These are phyloP conservation scores for Eurystomus gularis DNA, from an alignment of 2,113 vertebrate genomes.

Conservation along the genomic window DNA sequence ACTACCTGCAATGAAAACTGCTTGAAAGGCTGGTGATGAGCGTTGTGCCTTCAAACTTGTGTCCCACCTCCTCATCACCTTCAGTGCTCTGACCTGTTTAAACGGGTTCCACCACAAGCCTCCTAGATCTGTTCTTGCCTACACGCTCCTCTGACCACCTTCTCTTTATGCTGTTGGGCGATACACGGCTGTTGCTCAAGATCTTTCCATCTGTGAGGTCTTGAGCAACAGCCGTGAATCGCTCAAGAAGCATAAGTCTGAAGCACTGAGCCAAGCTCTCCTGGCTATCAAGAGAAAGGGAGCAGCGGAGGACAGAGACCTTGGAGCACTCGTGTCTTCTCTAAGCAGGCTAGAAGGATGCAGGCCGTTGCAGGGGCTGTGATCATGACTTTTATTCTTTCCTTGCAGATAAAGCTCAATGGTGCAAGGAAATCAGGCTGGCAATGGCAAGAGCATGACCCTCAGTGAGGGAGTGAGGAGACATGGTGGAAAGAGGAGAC, in stretches of 20 bases:
- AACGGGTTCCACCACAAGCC: neutral
- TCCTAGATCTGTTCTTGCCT: neutral
- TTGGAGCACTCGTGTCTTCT: neutral
- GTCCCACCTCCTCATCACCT: rapidly evolving
- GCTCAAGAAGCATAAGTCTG: neutral
- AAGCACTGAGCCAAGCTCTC: neutral
- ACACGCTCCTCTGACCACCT: neutral
- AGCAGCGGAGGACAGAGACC: neutral
- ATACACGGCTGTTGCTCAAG: neutral
- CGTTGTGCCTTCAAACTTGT: rapidly evolving
- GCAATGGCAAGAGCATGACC: rapidly evolving
- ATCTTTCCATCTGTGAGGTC: neutral
- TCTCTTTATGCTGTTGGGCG: neutral
- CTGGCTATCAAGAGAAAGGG: neutral
- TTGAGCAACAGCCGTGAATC: neutral
- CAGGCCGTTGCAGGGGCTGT: neutral
- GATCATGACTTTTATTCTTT: neutral
- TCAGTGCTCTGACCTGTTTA: neutral
- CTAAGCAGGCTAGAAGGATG: neutral
- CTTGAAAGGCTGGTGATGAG: neutral
- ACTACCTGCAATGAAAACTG: neutral
- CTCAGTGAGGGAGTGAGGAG: neutral
- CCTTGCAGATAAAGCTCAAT: neutral
- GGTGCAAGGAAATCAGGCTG: neutral
- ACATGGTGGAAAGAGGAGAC: rapidly evolving